Percentiles rank a stretch among this genome's conserved stretches.
Conservation (phyloP, 2,797 vertebrate genomes). For the Leptatherina wallacei region DNA sequence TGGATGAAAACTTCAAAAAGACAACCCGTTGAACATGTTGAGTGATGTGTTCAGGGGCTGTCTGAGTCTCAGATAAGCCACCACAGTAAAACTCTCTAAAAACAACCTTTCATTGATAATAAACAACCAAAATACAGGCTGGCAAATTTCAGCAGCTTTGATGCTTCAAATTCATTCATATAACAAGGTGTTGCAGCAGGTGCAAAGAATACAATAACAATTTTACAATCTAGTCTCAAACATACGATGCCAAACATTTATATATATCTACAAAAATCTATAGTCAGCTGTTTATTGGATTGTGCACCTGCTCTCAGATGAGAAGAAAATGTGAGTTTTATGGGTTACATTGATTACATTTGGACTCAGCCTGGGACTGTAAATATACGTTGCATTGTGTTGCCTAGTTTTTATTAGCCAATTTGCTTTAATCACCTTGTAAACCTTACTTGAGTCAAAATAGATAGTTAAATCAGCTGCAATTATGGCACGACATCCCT, state of each 20-base stretch:
- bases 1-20: constrained; percentile 49
- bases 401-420: constrained; percentile 75
- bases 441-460: constrained; percentile 75
- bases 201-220: constrained; percentile 54
- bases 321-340: constrained; percentile 77
- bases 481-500: constrained; percentile 62
- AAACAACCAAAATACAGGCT: constrained; percentile 3
- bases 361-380: constrained; percentile 65
- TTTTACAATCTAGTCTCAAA: constrained; percentile 66
- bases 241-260: constrained; percentile 62
- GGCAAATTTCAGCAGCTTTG: constrained; percentile 65
- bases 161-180: constrained; percentile 37
- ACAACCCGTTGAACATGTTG: constrained; percentile 26
- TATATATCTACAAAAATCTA: constrained; percentile 47
- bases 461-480: constrained; percentile 62
- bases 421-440: constrained; percentile 82
- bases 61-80: constrained; percentile 39
- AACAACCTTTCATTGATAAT: constrained; percentile 40
- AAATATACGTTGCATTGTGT: constrained; percentile 62
- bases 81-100: constrained; percentile 36
- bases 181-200: constrained; percentile 39
- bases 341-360: constrained; percentile 80
- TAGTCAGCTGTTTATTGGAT: constrained; percentile 62
- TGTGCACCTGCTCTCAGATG: constrained; percentile 73
- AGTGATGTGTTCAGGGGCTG: constrained; percentile 49